Evolutionary conservation across 1,140 invertebrate species (phyloP).

Genomic region (Listronotus oregonensis): DNA sequence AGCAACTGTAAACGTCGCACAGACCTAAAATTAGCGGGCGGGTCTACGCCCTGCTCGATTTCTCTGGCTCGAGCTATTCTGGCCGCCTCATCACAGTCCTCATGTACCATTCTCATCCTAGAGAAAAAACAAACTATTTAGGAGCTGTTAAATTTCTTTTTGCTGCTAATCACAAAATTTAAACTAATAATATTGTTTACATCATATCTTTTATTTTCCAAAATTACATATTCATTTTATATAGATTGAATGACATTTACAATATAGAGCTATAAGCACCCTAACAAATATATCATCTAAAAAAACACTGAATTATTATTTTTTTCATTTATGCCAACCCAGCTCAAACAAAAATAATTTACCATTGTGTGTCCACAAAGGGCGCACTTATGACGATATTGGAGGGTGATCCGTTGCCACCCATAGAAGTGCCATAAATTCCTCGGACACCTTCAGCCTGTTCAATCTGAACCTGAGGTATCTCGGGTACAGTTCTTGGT

Average conservation of each 20-base stretch:
- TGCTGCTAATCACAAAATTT: not conserved
- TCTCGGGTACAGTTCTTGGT: conserved; percentile 11
- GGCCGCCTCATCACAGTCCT: conserved; percentile 75
- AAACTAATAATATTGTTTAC: too few species aligned
- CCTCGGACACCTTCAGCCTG: conserved; percentile 39
- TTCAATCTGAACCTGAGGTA: conserved; percentile 29
- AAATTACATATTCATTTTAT: too few species aligned
- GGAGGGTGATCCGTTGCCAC: conserved; percentile 31
- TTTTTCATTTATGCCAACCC: too few species aligned
- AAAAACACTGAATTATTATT: too few species aligned
- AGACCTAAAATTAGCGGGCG: conserved; percentile 65
- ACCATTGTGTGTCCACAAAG: conserved; percentile 44
- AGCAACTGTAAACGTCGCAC: conserved; percentile 55
- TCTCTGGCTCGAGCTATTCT: conserved; percentile 72
- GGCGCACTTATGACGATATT: conserved; percentile 39
- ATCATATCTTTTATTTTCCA: too few species aligned
- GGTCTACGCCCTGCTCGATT: conserved; percentile 77
- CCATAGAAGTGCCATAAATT: conserved; percentile 43
- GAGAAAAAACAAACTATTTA: not conserved
- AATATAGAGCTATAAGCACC: conserved; percentile 1
- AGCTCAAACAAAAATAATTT: conserved; percentile 14
- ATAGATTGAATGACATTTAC: too few species aligned
- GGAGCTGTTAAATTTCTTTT: not conserved
- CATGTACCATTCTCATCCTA: conserved; percentile 57
- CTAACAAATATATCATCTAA: not conserved